Conservation (phyloP, 2,797 vertebrate species). For the Centropyge bicolor region DNA sequence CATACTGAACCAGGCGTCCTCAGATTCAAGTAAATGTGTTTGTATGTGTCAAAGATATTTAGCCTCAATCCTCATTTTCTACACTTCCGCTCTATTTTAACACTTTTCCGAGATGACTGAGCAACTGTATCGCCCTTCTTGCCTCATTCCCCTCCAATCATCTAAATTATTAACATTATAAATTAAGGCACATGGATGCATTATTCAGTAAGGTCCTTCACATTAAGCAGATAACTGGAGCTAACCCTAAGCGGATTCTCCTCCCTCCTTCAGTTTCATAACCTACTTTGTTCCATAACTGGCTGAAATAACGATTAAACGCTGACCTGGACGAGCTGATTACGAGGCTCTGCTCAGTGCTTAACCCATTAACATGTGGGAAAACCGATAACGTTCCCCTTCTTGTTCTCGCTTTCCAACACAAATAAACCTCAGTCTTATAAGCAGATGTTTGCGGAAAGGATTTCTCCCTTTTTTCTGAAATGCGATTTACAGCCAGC, state of each 20-base stretch:
- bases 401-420: conserved; percentile 25
- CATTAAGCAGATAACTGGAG: conserved; percentile 8
- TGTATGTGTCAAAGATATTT: neutral
- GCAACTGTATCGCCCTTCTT: conserved; percentile 13
- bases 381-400: conserved; percentile 55
- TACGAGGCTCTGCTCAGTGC: neutral
- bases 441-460: conserved; percentile 53
- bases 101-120: conserved; percentile 24
- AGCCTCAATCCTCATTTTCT: neutral
- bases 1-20: neutral
- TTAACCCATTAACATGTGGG: conserved; percentile 55
- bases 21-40: neutral
- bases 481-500: conserved; percentile 41
- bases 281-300: conserved; percentile 43
- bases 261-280: conserved; percentile 17
- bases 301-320: conserved; percentile 17
- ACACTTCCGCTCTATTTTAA: conserved; percentile 1
- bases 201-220: conserved; percentile 62
- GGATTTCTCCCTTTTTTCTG: conserved; percentile 48
- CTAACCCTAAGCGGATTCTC: conserved; percentile 11
- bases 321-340: neutral
- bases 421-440: conserved; percentile 51
- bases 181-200: conserved; percentile 58
- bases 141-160: conserved; percentile 35
- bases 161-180: conserved; percentile 70